Base-by-base conservation (phyloP, 2,888 invertebrate genomes). In the Melanargia galathea region DNA sequence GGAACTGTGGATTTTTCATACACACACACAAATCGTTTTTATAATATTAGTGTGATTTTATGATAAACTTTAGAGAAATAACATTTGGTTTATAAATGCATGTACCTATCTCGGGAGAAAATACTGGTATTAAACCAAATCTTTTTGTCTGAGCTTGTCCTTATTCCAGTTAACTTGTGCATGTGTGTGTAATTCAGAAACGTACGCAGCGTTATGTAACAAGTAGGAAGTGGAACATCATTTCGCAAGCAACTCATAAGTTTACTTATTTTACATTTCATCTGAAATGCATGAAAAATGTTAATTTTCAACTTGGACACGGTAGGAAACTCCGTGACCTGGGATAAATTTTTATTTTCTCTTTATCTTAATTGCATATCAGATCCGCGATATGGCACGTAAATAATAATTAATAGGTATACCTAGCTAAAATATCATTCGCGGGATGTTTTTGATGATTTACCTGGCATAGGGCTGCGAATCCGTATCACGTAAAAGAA, bases 201-300 rank as follows among this genome's bases (percentile, higher is more conserved):
- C 20, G 20, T 52, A 52, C 13, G 20, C n/a, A 49, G 30, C n/a
- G 38, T 38, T 38, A 54, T 54, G 33, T 22, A 43, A 26, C 24
- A 2, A 24, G 24, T 10, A 24, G 7, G 16, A 18, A 46, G 13
- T 6, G 2, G n/a, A 22, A n/a, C 7, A 16, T 24, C 54, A 54
- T 22, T 38, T 54, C 8, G 16, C 16, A 22, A 11, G 22, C 7
- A 3, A 11, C 10, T 52, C 10, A 13, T n/a, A n/a, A n/a, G n/a
- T 26, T 5, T 26, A 26, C 8, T 30, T 38, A 54, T 59, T 65
- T 60, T 51, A 62, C 35, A 61, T 60, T 60, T 65, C 64, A 70
- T 68, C 38, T 55, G n/a, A 38, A 64, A 68, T 68, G 61, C 64
- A 66, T 68, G 64, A 63, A 65, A 67, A 70, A 65, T 67, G 66